Conservation (phyloP, 1,140 invertebrate genomes). For the Myzus persicae region DNA sequence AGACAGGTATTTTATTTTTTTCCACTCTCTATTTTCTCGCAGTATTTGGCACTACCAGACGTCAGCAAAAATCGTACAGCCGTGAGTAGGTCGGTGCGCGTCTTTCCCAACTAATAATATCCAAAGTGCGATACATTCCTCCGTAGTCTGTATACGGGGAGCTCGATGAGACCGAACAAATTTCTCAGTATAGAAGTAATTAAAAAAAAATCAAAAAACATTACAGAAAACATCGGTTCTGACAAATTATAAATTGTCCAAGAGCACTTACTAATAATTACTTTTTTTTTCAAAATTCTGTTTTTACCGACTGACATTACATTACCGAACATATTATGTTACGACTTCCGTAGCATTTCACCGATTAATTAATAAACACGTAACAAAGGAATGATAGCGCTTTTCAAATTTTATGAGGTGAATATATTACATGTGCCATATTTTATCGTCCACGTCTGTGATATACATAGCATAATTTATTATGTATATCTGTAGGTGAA, state of each 20-base stretch:
- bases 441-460: neutral
- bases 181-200: too few species aligned
- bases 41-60: neutral
- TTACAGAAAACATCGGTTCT: too few species aligned
- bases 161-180: too few species aligned
- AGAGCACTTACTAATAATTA: too few species aligned
- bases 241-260: too few species aligned
- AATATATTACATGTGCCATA: neutral
- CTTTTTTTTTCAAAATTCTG: too few species aligned
- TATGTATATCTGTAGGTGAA: neutral
- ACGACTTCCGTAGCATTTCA: neutral
- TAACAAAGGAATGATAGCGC: neutral
- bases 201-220: too few species aligned
- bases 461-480: neutral
- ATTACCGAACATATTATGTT: too few species aligned
- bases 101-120: neutral
- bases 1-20: neutral
- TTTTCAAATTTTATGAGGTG: neutral
- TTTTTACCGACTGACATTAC: too few species aligned
- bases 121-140: neutral
- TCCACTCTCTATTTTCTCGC: neutral
- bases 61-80: neutral
- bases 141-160: too few species aligned
- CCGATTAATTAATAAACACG: too few species aligned
- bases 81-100: neutral